These are phyloP conservation scores for Scaptomyza pallida DNA, from an alignment of 1,140 invertebrate genomes.

Conservation along the genomic window DNA sequence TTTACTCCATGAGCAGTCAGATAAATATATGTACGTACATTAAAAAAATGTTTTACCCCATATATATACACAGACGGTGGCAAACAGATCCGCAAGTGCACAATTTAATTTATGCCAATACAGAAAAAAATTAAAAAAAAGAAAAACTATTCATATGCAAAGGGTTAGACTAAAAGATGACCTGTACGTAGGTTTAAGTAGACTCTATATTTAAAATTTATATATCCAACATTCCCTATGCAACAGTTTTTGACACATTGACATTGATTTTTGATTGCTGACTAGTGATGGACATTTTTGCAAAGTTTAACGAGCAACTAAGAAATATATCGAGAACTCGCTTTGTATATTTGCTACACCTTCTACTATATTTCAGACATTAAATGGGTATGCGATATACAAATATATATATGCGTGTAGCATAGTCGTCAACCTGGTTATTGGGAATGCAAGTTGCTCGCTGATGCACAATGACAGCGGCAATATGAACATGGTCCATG, in stretches of 20 bases:
- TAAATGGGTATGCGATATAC: neutral
- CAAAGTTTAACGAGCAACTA: too few relatives aligned
- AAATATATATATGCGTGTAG: neutral
- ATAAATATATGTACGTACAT: neutral
- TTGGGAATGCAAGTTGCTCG: constrained; percentile 23
- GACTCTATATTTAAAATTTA: too few relatives aligned
- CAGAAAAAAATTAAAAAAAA: constrained; percentile 21
- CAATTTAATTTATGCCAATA: constrained; percentile 58
- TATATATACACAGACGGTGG: constrained; percentile 1
- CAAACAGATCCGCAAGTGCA: constrained; percentile 30
- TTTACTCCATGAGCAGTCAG: constrained; percentile 33
- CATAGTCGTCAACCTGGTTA: constrained; percentile 6
- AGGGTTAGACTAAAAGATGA: neutral
- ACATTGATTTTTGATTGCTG: too few relatives aligned
- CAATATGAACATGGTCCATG: neutral
- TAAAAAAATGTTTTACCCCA: neutral
- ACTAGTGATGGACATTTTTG: too few relatives aligned
- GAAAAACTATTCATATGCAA: neutral
- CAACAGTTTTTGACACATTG: too few relatives aligned
- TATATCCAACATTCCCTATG: too few relatives aligned
- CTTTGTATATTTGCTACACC: too few relatives aligned
- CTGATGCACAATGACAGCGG: constrained; percentile 9
- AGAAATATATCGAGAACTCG: too few relatives aligned
- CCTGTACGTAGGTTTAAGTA: neutral
- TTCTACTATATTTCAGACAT: too few relatives aligned